Conservation (phyloP, 2,888 invertebrate species). For the Euzophera pinguis region DNA sequence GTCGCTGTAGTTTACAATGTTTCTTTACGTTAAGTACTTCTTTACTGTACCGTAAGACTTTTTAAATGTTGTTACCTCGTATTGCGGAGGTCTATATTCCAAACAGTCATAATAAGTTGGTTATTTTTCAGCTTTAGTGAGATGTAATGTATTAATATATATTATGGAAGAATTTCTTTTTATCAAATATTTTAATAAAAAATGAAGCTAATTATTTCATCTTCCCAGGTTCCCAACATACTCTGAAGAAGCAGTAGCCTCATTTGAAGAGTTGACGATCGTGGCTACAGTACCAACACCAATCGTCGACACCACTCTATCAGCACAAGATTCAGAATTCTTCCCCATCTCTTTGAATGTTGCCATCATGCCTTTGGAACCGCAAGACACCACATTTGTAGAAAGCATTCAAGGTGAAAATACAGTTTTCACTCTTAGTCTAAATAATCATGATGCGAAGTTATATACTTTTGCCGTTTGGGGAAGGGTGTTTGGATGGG, state of each 20-base stretch:
- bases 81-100: too few relatives aligned
- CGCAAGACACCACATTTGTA: slow-evolving; percentile 43
- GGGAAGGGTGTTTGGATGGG: slow-evolving; percentile 71
- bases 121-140: too few relatives aligned
- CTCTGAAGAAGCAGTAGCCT: slow-evolving; percentile 48
- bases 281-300: slow-evolving; percentile 61
- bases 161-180: too few relatives aligned
- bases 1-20: too few relatives aligned
- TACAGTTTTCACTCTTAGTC: slow-evolving; percentile 34
- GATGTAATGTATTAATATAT: too few relatives aligned
- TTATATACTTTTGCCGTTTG: slow-evolving; percentile 75
- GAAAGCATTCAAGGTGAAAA: slow-evolving; percentile 20
- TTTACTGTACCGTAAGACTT: too few relatives aligned
- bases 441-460: slow-evolving; percentile 40
- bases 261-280: slow-evolving; percentile 68
- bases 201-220: neutral
- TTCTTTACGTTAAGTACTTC: too few relatives aligned
- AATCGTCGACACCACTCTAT: slow-evolving; percentile 26
- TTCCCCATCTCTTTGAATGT: slow-evolving; percentile 72
- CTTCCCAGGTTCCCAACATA: slow-evolving; percentile 65
- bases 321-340: slow-evolving; percentile 53
- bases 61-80: too few relatives aligned
- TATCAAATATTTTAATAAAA: neutral
- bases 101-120: too few relatives aligned
- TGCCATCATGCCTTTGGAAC: slow-evolving; percentile 70